Percentiles rank a stretch among this genome's conserved stretches.
These are phyloP conservation scores for Trachemys scripta DNA, from an alignment of 2,113 vertebrate species.

Conservation along the genomic window DNA sequence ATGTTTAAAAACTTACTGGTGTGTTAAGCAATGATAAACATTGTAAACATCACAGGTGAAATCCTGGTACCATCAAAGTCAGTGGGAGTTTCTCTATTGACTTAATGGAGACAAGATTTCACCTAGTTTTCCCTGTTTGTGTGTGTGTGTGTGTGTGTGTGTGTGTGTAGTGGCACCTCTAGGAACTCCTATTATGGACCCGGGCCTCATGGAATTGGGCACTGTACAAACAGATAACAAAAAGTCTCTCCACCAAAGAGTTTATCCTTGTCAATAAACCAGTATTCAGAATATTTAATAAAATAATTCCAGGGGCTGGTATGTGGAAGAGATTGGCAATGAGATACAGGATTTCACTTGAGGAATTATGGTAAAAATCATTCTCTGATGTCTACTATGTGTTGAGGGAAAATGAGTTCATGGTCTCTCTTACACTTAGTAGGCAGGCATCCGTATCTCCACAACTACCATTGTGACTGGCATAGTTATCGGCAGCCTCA, in stretches of 20 bases:
- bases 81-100: background rate
- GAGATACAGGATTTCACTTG: background rate
- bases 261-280: background rate
- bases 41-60: background rate
- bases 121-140: background rate
- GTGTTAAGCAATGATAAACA: background rate
- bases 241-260: background rate
- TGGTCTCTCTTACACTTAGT: background rate
- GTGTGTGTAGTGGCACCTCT: no score
- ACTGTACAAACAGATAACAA: background rate
- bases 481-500: background rate
- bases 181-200: background rate
- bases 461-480: background rate
- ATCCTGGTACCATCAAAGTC: background rate
- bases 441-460: background rate
- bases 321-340: background rate
- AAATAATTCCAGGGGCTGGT: background rate
- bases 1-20: background rate
- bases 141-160: no score
- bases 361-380: background rate
- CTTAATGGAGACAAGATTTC: background rate
- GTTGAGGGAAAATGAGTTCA: background rate
- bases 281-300: background rate
- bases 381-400: background rate
- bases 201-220: background rate